Evolutionary conservation across 1,140 invertebrate genomes (phyloP), one percentile per base, ranked within the genome.

Genomic region (Babylonia areolata): DNA sequence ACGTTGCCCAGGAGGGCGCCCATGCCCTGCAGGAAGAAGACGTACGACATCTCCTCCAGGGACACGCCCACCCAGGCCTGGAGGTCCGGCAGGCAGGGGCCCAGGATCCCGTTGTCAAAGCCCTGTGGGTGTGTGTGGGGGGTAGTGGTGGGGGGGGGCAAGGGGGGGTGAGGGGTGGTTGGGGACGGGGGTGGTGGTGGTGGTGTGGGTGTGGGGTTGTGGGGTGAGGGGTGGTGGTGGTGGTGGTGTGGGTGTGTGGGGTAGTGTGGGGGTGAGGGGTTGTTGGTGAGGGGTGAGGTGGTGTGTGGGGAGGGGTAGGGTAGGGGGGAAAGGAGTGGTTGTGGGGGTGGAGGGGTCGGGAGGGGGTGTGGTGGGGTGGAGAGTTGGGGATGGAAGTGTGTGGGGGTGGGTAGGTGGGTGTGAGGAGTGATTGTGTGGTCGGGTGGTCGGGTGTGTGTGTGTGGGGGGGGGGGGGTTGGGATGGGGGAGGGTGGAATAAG

Each of bases 81-180:
- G 3, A 87, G 86, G 54, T 87, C 86, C 40, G 78, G 73, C 35
- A 87, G 77, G 58, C 75, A 79, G 31, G 86, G 86, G 23, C 86
- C 86, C 23, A 87, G 51, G 15, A 87, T 71, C 35, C 81, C 86
- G 39, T 85, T 85, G 84, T 87, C 73, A 23, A 85, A 85, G 11
- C 83, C 84, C 87, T 85, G 69, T 51, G 46, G 9, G 46, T 51
- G 46, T 51, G 46, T 51, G 46, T 51, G 46, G 46, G 46, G 46
- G 46, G 46, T 0, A 17, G 46, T 9, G 46, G 46, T 0, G 46
- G 2, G 2, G 46, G 46, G 2, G 46, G 46, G 17, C 46, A 12
- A 51, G 9, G 46, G 46, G 46, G 2, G 46, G 9, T 51, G 46
- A 3, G 17, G 46, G 46, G 42, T 9, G 46, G 46, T 51, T 51